Conservation (phyloP, 1,140 invertebrate species). For the Zelostemma sp. region DNA sequence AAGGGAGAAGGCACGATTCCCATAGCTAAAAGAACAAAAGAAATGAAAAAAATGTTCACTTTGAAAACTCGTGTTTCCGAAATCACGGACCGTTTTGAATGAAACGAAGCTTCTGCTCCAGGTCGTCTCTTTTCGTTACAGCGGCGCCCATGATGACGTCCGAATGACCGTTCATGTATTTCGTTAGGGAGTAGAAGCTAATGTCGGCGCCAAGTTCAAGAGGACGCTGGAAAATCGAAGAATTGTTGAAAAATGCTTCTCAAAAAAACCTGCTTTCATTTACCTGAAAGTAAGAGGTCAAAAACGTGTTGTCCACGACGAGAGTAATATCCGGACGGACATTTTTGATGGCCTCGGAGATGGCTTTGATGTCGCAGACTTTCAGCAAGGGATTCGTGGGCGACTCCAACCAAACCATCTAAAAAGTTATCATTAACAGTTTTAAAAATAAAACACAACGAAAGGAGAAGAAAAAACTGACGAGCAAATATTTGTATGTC, state of each 20-base stretch:
- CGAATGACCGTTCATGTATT: constrained; percentile 99
- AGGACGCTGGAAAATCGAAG: constrained; percentile 75
- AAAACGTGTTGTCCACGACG: constrained; percentile 97
- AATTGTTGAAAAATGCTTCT: constrained; percentile 19
- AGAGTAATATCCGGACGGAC: constrained; percentile 80
- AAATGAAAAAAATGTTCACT: constrained; percentile 8
- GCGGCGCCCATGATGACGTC: constrained; percentile 98
- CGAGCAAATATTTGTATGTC: no score
- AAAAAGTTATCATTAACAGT: constrained; percentile 22
- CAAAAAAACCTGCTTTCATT: constrained; percentile 21
- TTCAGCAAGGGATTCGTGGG: constrained; percentile 98
- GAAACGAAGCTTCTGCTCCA: constrained; percentile 83
- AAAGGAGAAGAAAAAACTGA: no score
- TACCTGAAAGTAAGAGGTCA: constrained; percentile 94
- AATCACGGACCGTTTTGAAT: constrained; percentile 86
- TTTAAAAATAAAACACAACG: no score
- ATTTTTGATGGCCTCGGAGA: constrained; percentile 76
- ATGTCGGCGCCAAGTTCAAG: constrained; percentile 93
- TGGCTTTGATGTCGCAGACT: constrained; percentile 87
- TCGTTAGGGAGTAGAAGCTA: constrained; percentile 93
- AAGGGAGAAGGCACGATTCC: constrained; percentile 96
- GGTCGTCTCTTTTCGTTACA: constrained; percentile 79
- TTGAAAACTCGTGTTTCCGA: no score
- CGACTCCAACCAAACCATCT: constrained; percentile 97
- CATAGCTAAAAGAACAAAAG: constrained; percentile 76